phyloP scores from a whole-genome alignment of 2,113 vertebrate species.

The Myiagra hebetior region DNA sequence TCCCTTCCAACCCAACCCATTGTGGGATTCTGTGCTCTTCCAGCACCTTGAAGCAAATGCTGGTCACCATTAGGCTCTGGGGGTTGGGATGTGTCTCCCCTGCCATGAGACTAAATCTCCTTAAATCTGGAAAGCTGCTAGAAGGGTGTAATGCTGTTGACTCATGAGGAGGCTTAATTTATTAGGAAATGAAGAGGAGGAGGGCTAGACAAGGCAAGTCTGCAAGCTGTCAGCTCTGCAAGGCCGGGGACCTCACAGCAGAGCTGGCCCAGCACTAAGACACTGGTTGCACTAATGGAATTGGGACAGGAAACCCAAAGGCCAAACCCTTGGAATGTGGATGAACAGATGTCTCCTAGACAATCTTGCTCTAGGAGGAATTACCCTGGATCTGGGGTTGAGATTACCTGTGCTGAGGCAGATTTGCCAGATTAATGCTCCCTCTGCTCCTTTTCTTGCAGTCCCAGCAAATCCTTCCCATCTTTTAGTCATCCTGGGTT shows the following conservation, averaged over 20 bases:
- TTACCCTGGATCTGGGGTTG: conserved; percentile 17
- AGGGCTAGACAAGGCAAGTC: neutral
- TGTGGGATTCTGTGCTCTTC: neutral
- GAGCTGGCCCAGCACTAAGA: neutral
- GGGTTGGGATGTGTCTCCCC: neutral
- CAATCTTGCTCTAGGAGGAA: neutral
- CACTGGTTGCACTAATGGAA: neutral
- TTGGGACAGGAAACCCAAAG: neutral
- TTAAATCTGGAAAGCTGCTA: neutral
- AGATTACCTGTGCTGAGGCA: conserved; percentile 12
- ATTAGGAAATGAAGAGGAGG: neutral
- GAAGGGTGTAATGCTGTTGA: conserved; percentile 1
- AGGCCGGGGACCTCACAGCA: neutral
- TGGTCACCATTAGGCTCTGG: neutral
- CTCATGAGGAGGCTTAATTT: conserved; percentile 8
- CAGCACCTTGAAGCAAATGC: neutral
- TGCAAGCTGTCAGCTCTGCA: neutral
- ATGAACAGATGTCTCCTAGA: conserved; percentile 13
- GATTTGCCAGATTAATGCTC: neutral
- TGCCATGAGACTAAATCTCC: neutral
- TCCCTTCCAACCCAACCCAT: neutral
- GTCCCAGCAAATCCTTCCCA: neutral
- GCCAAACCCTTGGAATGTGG: neutral
- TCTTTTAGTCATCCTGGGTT: neutral
- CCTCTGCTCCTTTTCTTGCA: neutral